Conservation (phyloP, 2,113 vertebrate genomes). For the Psilopsiagon aurifrons region DNA sequence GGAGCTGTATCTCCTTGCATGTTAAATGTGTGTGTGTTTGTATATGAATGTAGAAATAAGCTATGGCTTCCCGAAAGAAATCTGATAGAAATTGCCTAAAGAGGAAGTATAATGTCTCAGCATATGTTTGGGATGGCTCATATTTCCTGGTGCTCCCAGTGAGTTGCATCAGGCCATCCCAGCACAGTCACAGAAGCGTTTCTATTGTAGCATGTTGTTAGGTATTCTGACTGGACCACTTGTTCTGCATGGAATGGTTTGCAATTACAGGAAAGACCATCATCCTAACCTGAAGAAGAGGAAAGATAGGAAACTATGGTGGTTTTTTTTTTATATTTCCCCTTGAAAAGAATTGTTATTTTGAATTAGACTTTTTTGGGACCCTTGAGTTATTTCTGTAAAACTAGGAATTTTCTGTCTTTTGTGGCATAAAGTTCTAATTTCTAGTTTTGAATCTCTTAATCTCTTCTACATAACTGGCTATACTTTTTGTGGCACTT, state of each 20-base stretch:
- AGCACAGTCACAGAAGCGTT: neutral
- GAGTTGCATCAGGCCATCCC: neutral
- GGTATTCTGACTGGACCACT: neutral
- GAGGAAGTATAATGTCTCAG: neutral
- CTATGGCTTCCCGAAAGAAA: neutral
- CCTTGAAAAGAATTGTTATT: neutral
- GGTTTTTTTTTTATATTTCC: neutral
- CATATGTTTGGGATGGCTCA: neutral
- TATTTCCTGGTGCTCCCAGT: neutral
- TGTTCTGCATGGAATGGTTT: neutral
- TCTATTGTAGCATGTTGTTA: neutral
- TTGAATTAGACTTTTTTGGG: neutral
- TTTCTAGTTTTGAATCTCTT: neutral
- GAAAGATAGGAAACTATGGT: neutral
- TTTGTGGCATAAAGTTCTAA: neutral
- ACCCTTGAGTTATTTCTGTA: neutral
- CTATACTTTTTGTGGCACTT: neutral
- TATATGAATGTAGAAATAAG: neutral
- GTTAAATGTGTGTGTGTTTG: neutral
- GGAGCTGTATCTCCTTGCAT: neutral
- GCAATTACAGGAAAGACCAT: neutral
- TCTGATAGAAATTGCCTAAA: neutral
- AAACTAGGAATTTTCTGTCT: neutral
- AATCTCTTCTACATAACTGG: neutral
- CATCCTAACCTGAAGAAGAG: neutral